Evolutionary conservation across 2,113 vertebrate species (phyloP).

Genomic region (Neopipo cinnamomea): DNA sequence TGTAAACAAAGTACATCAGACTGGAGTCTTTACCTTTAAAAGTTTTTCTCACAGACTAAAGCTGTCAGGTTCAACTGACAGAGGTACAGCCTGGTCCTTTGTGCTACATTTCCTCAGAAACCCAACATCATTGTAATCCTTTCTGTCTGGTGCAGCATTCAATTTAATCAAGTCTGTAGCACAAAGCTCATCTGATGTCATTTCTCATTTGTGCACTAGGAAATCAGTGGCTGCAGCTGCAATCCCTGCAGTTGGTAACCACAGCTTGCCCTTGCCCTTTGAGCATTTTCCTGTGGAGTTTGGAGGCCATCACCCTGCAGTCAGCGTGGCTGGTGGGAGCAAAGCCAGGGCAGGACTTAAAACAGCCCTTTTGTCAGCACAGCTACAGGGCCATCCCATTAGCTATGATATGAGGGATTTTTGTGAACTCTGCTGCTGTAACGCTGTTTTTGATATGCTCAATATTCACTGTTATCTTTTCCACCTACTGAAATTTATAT

Average conservation of each 20-base stretch:
- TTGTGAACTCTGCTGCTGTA: neutral
- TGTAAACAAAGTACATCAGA: neutral
- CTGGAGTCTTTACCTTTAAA: neutral
- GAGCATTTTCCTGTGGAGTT: neutral
- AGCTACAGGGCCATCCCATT: neutral
- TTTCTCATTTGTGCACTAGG: constrained; percentile 1
- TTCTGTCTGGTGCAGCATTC: neutral
- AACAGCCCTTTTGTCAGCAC: neutral
- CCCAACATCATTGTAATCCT: neutral
- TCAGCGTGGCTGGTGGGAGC: neutral
- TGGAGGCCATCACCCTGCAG: neutral
- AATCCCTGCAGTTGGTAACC: neutral
- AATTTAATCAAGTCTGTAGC: constrained; percentile 8
- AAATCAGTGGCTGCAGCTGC: constrained; percentile 33
- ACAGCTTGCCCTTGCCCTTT: neutral
- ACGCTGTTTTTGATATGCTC: neutral
- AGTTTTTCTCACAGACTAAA: neutral
- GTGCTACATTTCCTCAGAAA: neutral
- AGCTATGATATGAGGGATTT: neutral
- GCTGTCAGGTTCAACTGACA: constrained; percentile 5
- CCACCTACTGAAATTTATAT: neutral
- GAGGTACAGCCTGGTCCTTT: neutral
- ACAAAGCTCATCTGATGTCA: constrained; percentile 44
- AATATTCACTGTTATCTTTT: neutral
- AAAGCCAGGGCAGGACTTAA: neutral